Evolutionary conservation across 2,113 vertebrate species (phyloP).

Genomic region (Struthidea cinerea): DNA sequence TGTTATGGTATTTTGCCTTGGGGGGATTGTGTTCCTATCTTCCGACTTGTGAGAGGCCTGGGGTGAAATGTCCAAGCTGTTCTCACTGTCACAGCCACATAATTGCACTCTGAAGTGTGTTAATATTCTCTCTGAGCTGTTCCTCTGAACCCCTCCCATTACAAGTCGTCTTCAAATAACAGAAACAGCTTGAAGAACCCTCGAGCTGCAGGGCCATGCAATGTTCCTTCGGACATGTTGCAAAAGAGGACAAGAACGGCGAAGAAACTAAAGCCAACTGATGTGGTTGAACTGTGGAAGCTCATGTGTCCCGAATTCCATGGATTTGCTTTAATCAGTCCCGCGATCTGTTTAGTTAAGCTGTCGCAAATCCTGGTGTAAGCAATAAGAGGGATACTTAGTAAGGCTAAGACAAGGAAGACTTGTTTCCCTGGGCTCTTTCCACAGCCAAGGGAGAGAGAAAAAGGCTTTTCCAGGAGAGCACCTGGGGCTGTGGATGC

Average conservation of each 20-base stretch:
- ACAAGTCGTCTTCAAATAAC: not conserved
- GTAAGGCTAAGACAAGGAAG: not conserved
- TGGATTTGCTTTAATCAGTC: not conserved
- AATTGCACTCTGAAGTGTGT: not conserved
- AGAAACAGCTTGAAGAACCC: not conserved
- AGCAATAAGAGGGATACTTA: not conserved
- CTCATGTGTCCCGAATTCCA: not conserved
- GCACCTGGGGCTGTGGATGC: not conserved
- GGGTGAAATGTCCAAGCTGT: constrained; percentile 42
- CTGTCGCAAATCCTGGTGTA: not conserved
- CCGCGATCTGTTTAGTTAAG: not conserved
- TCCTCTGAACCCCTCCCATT: not conserved
- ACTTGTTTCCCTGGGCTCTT: not conserved
- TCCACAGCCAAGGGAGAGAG: not conserved
- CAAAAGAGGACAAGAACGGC: not conserved
- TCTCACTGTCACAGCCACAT: not conserved
- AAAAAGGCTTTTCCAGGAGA: not conserved
- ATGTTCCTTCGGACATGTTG: not conserved
- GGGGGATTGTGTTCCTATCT: not conserved
- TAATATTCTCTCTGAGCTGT: not conserved
- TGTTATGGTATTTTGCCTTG: not conserved
- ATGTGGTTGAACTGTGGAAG: not conserved
- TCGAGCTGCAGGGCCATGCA: not conserved
- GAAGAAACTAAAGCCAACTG: not conserved
- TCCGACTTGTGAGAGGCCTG: not conserved